Evolutionary conservation across 2,113 vertebrate species (phyloP), one percentile per base, ranked within the genome.

Genomic region (Antechinus flavipes): DNA sequence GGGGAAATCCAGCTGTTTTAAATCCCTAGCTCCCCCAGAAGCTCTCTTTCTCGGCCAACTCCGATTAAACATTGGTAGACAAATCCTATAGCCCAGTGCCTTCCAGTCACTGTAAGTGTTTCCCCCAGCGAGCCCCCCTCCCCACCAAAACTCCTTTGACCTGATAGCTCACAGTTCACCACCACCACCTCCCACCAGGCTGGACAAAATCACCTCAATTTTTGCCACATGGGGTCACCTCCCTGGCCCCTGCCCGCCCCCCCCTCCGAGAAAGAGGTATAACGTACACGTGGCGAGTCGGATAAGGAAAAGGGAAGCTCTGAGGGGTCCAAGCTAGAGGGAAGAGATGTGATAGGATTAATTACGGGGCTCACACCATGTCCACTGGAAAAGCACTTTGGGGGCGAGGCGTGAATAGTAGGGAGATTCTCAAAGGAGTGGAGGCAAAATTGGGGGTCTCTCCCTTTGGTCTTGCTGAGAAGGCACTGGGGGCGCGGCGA

Each of bases 181-280:
- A 8, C n/a, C 68, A 84, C 97, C 97, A 97, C 95, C 98, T 96
- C 97, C 97, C 96, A 98, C 96, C 54, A 47, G 91, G 91, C 97
- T 94, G 94, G 96, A 98, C 98, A 98, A 97, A 97, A 98, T 97
- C 97, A 97, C 97, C 96, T 97, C 97, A 98, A 96, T 97, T 97
- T 96, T 96, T 95, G 95, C 97, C 97, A 97, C 96, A 97, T 93
- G 96, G 97, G 97, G 96, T 98, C 95, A 98, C 97, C 96, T 97
- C 97, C 93, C 94, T 97, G 96, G 92, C 96, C 96, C 95, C 97
- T 96, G 97, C 95, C 97, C 96, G 56, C 35, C 68, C 96, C 94
- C 97, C 97, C 56, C n/a, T n/a, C 96, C 94, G 91, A 94, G 97
- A 97, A 96, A 96, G 95, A 95, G 97, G 97, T 95, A 97, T 97